Evolutionary conservation across 2,888 invertebrate species (phyloP).

Genomic region (Erpobdella octoculata): DNA sequence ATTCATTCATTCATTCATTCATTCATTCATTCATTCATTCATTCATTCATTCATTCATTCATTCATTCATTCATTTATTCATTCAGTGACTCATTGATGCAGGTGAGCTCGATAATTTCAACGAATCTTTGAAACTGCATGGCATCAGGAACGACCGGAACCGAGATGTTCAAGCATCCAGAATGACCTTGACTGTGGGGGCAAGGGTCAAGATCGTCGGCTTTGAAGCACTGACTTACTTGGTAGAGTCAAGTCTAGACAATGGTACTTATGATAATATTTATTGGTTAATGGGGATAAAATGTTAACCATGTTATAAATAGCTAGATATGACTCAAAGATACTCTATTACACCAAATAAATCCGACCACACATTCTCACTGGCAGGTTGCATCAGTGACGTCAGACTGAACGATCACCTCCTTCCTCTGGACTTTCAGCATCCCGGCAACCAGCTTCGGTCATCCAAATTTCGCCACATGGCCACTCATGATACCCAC

Average conservation of each 20-base stretch:
- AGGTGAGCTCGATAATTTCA: neutral
- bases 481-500: neutral
- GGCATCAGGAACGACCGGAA: neutral
- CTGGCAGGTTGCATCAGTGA: conserved; percentile 63
- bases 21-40: conserved; percentile 8
- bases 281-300: too few species aligned
- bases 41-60: conserved; percentile 6
- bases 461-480: too few species aligned
- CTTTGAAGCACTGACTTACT: neutral
- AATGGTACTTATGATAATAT: too few species aligned
- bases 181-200: neutral
- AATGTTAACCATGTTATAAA: too few species aligned
- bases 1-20: conserved; percentile 8
- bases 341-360: too few species aligned
- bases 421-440: conserved; percentile 62
- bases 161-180: neutral
- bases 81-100: neutral
- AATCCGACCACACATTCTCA: too few species aligned
- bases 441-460: conserved; percentile 51
- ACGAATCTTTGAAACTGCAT: neutral
- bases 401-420: conserved; percentile 82
- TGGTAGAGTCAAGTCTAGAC: neutral
- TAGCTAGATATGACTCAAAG: too few species aligned
- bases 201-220: neutral
- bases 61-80: neutral